A percentile compares a stretch with the other conserved stretches of the same genome.
Evolutionary conservation across 2,113 vertebrate species (phyloP).

Genomic region (Eptesicus fuscus): DNA sequence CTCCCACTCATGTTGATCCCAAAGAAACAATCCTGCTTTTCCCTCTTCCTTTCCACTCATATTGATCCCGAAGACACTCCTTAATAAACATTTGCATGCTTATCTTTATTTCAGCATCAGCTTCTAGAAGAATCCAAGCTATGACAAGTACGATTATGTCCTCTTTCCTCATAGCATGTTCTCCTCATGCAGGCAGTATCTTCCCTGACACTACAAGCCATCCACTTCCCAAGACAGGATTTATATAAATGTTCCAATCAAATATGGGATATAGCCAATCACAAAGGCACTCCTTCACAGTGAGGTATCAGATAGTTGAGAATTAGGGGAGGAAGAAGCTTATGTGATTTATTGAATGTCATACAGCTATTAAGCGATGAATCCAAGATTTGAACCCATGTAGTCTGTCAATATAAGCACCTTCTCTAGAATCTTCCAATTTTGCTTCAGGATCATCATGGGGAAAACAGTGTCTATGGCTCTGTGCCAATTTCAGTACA

Average conservation of each 20-base stretch:
- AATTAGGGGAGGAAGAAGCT: neutral
- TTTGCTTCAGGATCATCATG: neutral
- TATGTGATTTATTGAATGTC: neutral
- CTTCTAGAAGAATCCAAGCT: neutral
- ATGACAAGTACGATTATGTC: neutral
- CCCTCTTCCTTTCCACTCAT: neutral
- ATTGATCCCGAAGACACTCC: neutral
- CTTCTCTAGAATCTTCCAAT: neutral
- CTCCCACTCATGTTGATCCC: neutral
- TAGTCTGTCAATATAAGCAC: neutral
- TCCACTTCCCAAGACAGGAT: neutral
- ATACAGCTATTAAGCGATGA: neutral
- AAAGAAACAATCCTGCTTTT: neutral
- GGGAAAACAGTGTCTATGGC: neutral
- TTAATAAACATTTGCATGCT: neutral
- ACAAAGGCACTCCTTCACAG: neutral
- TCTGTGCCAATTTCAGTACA: neutral
- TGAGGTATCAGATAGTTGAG: no score
- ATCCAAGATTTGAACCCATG: neutral
- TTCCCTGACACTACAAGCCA: neutral
- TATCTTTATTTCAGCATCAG: neutral
- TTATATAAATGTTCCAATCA: neutral
- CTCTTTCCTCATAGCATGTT: neutral
- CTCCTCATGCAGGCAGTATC: neutral
- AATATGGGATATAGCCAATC: neutral